Evolutionary conservation across 2,113 vertebrate genomes (phyloP).

Genomic region (Cynocephalus volans): DNA sequence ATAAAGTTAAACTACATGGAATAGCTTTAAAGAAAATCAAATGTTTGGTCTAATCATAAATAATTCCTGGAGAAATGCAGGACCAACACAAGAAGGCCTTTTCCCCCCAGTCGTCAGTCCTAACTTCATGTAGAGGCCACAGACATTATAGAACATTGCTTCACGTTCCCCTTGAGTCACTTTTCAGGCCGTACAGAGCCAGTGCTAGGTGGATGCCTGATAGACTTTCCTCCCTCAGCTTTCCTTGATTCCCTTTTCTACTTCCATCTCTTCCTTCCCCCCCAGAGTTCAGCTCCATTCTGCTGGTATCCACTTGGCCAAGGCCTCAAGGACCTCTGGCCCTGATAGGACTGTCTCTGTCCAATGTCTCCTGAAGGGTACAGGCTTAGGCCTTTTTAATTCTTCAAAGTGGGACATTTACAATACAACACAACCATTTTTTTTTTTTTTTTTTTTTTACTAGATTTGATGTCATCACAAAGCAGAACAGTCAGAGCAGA

Average conservation of each 20-base stretch:
- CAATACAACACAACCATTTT: not conserved
- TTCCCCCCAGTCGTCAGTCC: not conserved
- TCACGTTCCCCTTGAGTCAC: not conserved
- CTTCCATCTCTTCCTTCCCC: not conserved
- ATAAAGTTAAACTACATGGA: not conserved
- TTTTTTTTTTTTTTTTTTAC: not conserved
- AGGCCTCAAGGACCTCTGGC: not conserved
- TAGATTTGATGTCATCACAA: not conserved
- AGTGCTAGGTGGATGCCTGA: too few relatives aligned
- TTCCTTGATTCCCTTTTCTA: not conserved
- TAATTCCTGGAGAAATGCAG: not conserved
- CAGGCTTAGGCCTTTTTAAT: not conserved
- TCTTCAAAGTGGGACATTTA: not conserved
- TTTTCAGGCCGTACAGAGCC: not conserved
- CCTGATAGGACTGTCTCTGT: too few relatives aligned
- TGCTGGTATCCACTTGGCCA: not conserved
- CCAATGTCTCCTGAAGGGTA: not conserved
- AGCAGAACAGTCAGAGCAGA: not conserved
- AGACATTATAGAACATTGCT: not conserved
- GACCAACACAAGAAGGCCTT: not conserved
- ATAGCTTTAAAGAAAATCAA: not conserved
- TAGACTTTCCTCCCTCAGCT: not conserved
- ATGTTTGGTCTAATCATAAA: not conserved
- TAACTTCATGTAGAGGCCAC: not conserved
- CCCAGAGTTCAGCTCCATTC: not conserved